Evolutionary conservation across 2,797 vertebrate species (phyloP).

Genomic region (Lemur catta): DNA sequence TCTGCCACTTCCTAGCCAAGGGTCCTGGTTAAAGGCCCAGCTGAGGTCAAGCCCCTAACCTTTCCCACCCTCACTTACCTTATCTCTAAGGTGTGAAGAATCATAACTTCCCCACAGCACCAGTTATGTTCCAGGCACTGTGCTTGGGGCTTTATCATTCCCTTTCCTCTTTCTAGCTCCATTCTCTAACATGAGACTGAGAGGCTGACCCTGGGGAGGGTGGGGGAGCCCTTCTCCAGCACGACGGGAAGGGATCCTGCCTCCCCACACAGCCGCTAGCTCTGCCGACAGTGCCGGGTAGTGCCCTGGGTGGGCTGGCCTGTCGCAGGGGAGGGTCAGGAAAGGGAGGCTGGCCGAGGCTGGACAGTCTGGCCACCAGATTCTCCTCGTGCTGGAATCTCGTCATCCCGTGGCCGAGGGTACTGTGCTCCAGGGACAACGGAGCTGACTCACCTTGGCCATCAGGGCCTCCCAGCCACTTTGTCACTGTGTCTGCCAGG

Average conservation of each 20-base stretch:
- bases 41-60: not conserved
- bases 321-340: not conserved
- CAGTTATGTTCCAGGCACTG: not conserved
- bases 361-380: not conserved
- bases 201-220: not conserved
- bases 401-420: not conserved
- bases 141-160: not conserved
- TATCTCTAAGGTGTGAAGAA: not conserved
- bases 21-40: not conserved
- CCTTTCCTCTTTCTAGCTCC: not conserved
- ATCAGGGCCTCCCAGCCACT: not conserved
- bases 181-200: not conserved
- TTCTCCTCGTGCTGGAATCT: not conserved
- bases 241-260: not conserved
- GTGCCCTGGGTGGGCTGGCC: not conserved
- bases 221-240: not conserved
- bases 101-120: not conserved
- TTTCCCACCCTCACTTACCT: not conserved
- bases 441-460: not conserved
- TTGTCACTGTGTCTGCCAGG: not conserved
- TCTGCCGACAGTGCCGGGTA: not conserved
- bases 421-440: not conserved
- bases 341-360: not conserved
- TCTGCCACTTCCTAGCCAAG: not conserved
- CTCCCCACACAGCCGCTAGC: not conserved